A percentile compares a stretch with the other conserved stretches of the same genome.
These are phyloP conservation scores for Bungarus multicinctus DNA, from an alignment of 2,113 vertebrate genomes.

Conservation along the genomic window DNA sequence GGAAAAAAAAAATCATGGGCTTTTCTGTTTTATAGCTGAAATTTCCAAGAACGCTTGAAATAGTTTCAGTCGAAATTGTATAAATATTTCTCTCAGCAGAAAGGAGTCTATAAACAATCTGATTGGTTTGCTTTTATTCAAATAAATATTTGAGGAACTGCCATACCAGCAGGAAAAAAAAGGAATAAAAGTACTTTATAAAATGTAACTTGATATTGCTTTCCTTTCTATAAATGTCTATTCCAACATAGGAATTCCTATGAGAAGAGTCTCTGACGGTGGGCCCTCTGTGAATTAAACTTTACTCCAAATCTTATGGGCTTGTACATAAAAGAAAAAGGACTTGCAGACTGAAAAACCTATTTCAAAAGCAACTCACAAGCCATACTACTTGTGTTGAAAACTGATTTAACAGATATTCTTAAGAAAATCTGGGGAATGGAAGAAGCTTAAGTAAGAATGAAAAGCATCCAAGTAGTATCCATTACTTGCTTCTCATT, in stretches of 20 bases:
- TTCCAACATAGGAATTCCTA: background rate
- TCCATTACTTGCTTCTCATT: background rate
- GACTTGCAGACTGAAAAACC: background rate
- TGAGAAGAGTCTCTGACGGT: background rate
- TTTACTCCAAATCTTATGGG: background rate
- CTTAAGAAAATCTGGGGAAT: background rate
- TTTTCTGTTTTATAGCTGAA: background rate
- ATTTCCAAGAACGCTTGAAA: background rate
- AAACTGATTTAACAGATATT: background rate
- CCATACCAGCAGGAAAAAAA: constrained; percentile 16
- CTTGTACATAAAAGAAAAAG: background rate
- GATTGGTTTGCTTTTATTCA: background rate
- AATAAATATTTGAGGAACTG: background rate
- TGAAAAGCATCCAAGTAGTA: background rate
- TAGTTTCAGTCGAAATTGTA: background rate
- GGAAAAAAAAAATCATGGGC: background rate
- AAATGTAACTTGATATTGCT: background rate
- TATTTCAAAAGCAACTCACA: background rate
- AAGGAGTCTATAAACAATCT: background rate
- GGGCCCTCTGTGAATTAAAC: background rate
- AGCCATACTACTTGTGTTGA: background rate
- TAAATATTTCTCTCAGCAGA: background rate
- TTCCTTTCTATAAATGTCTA: background rate
- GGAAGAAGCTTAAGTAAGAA: background rate
- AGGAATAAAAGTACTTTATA: background rate